Percentiles rank a stretch among this genome's conserved stretches.
These are phyloP conservation scores for Catalaphyllia jardinei DNA, from an alignment of 64 coral and sea anemone species.

Conservation along the genomic window DNA sequence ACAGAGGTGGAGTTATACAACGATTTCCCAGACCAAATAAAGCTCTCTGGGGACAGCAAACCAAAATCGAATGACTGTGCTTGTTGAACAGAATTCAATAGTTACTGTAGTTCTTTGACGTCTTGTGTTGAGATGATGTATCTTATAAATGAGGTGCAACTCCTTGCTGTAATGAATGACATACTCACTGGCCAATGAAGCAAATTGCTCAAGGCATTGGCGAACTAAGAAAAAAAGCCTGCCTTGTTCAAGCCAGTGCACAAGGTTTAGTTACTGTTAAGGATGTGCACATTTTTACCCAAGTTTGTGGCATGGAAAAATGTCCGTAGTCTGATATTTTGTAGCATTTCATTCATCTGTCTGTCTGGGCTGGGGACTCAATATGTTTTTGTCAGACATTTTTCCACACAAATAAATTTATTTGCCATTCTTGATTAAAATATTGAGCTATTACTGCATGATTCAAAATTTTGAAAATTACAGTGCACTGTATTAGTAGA, in stretches of 20 bases:
- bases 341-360: conserved; percentile 1
- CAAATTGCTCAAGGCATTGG: not conserved
- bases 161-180: conserved; percentile 11
- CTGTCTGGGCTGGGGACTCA: not conserved
- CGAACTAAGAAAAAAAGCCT: not conserved
- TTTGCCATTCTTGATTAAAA: not conserved
- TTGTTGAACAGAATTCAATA: conserved; percentile 59
- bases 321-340: not conserved
- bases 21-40: conserved; percentile 99
- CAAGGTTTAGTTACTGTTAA: not conserved
- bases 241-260: not conserved
- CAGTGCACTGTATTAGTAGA: conserved; percentile 15
- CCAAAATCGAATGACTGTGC: conserved; percentile 76
- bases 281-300: conserved; percentile 11
- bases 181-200: not conserved
- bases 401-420: not conserved
- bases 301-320: conserved; percentile 18
- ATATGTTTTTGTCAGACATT: not conserved
- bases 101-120: conserved; percentile 27
- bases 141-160: not conserved
- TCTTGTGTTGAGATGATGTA: conserved; percentile 17
- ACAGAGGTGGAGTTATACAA: conserved; percentile 99
- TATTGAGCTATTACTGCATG: not conserved
- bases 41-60: conserved; percentile 85
- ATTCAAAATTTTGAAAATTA: not conserved